A percentile compares a stretch with the other conserved stretches of the same genome.
Evolutionary conservation across 2,888 invertebrate genomes (phyloP).

Genomic region (Chironomus riparius): DNA sequence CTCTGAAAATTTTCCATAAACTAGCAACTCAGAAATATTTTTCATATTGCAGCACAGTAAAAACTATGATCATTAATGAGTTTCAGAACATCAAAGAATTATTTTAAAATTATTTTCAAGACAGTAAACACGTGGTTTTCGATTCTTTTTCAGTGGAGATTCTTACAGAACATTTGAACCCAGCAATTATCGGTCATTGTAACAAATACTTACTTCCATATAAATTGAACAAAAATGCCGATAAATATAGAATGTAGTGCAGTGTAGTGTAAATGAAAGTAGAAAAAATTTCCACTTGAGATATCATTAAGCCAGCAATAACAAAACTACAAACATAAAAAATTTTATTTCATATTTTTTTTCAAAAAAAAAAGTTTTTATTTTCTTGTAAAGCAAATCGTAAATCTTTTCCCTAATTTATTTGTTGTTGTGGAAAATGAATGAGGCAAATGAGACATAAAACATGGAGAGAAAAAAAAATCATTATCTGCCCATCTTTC

Average conservation of each 20-base stretch:
- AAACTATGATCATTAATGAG: no score
- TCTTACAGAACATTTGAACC: neutral
- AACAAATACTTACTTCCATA: neutral
- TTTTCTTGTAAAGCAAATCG: no score
- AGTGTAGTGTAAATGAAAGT: neutral
- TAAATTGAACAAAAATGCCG: neutral
- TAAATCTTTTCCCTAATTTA: no score
- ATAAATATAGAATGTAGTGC: neutral
- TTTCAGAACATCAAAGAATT: neutral
- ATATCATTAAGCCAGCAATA: neutral
- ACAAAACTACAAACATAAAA: neutral
- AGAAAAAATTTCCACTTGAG: neutral
- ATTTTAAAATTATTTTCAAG: neutral
- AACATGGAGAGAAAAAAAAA: neutral
- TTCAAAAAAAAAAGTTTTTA: no score
- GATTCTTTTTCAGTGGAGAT: no score
- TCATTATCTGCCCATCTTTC: neutral
- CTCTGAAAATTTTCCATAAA: neutral
- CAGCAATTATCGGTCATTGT: slow-evolving; percentile 18
- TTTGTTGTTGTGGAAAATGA: no score
- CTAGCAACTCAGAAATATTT: no score
- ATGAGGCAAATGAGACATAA: no score
- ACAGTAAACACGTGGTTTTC: neutral
- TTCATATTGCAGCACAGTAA: no score
- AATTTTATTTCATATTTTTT: no score